Percentiles rank a stretch among this genome's conserved stretches.
These are phyloP conservation scores for Melanotaenia trifasciata DNA, from an alignment of 2,797 vertebrate species.

Conservation along the genomic window DNA sequence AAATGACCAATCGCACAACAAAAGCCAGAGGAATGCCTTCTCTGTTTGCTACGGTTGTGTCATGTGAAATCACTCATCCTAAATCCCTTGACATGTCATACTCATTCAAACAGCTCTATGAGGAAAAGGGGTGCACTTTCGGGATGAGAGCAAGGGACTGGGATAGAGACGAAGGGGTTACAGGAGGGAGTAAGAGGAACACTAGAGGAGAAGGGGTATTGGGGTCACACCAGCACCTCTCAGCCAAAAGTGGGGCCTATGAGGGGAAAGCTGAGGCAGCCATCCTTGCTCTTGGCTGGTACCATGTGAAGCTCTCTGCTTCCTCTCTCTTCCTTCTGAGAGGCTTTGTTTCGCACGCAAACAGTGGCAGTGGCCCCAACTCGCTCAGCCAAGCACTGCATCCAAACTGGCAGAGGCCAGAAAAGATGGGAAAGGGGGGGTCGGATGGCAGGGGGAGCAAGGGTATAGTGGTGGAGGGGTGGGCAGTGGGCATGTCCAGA, in stretches of 20 bases:
- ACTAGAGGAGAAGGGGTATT: conserved; percentile 62
- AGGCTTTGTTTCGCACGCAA: conserved; percentile 85
- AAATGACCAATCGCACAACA: conserved; percentile 74
- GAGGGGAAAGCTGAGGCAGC: conserved; percentile 73
- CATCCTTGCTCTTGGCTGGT: conserved; percentile 81
- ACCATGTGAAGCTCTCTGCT: conserved; percentile 86
- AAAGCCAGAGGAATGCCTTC: conserved; percentile 76
- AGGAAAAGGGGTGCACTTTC: conserved; percentile 43
- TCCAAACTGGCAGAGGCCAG: conserved; percentile 81
- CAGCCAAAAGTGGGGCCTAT: conserved; percentile 78
- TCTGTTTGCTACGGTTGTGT: conserved; percentile 66
- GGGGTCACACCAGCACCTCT: conserved; percentile 72
- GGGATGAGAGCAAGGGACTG: conserved; percentile 51
- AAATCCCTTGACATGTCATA: conserved; percentile 72
- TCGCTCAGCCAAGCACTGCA: conserved; percentile 74
- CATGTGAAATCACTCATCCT: conserved; percentile 79
- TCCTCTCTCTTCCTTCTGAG: conserved; percentile 83
- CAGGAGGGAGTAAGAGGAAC: conserved; percentile 52
- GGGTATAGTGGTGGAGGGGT: conserved; percentile 56
- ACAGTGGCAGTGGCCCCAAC: conserved; percentile 83
- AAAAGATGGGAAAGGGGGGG: conserved; percentile 56
- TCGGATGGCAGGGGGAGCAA: conserved; percentile 49
- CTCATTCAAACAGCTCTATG: conserved; percentile 53
- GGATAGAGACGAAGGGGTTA: conserved; percentile 72
- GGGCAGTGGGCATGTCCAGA: conserved; percentile 77